A percentile compares a stretch with the other conserved stretches of the same genome.
Conservation (phyloP, 1,140 invertebrate species). For the Cherax destructor region DNA sequence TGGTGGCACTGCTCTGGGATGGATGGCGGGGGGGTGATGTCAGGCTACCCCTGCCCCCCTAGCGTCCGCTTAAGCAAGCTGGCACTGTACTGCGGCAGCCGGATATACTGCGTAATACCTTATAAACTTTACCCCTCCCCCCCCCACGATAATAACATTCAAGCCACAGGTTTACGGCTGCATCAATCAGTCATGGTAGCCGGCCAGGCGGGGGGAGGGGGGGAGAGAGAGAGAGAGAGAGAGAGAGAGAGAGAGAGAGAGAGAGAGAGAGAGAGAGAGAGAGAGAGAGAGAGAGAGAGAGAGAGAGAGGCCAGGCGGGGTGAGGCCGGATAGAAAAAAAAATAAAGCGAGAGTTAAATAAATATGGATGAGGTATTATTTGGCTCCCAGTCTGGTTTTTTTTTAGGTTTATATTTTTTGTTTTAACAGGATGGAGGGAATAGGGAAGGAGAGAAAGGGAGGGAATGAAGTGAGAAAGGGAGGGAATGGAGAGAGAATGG, state of each 20-base stretch:
- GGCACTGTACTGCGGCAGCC: conserved; percentile 26
- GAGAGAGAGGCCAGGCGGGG: no score
- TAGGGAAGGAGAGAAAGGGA: background rate
- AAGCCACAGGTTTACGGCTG: conserved; percentile 55
- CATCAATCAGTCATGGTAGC: conserved; percentile 63
- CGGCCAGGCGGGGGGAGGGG: background rate
- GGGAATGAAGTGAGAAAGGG: background rate
- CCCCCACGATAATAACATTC: conserved; percentile 65
- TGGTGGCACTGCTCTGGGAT: background rate
- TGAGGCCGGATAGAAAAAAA: background rate
- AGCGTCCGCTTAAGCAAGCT: conserved; percentile 41
- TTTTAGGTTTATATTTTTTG: no score
- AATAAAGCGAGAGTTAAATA: conserved; percentile 32
- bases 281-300: no score
- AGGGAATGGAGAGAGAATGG: background rate
- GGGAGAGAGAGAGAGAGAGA: no score
- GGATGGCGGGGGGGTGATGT: background rate
- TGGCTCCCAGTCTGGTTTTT: background rate
- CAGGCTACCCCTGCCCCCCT: background rate
- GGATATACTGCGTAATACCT: conserved; percentile 67
- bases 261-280: no score
- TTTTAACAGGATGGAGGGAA: no score
- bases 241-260: no score
- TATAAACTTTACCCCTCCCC: conserved; percentile 64
- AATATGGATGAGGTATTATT: conserved; percentile 61